Evolutionary conservation across 2,888 invertebrate species (phyloP).

Genomic region (Trichacis sp.): DNA sequence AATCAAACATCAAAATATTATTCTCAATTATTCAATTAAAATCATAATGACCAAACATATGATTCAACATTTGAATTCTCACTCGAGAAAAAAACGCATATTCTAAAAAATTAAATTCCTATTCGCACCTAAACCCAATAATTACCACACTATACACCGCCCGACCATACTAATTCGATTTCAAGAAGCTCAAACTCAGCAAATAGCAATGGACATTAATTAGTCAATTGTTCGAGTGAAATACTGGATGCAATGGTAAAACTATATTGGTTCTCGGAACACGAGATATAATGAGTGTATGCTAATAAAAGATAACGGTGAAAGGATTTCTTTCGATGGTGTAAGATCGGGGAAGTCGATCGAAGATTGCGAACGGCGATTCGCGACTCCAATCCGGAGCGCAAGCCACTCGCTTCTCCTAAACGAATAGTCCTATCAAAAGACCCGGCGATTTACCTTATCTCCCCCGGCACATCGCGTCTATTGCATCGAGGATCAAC

Average conservation of each 20-base stretch:
- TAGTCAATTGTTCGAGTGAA: background rate
- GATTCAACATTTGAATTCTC: too few relatives aligned
- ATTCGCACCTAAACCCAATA: too few relatives aligned
- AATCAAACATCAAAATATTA: too few relatives aligned
- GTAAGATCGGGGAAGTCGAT: conserved; percentile 25
- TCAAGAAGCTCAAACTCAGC: too few relatives aligned
- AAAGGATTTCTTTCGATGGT: conserved; percentile 16
- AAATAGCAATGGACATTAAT: background rate
- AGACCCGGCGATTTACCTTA: conserved; percentile 33
- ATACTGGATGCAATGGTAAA: background rate
- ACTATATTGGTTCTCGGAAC: background rate
- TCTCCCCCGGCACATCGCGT: conserved; percentile 24
- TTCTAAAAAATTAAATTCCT: too few relatives aligned
- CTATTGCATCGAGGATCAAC: conserved; percentile 29
- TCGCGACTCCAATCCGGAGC: conserved; percentile 29
- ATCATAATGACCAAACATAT: too few relatives aligned
- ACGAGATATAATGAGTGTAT: conserved; percentile 4
- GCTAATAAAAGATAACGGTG: conserved; percentile 18
- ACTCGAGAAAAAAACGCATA: too few relatives aligned
- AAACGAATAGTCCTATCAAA: conserved; percentile 35
- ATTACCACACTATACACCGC: too few relatives aligned
- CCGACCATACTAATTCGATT: too few relatives aligned
- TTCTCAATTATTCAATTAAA: too few relatives aligned
- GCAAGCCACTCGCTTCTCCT: conserved; percentile 22
- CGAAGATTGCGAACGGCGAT: conserved; percentile 23